Base-by-base conservation (phyloP, 1,140 invertebrate genomes). In the Drosophila albomicans region DNA sequence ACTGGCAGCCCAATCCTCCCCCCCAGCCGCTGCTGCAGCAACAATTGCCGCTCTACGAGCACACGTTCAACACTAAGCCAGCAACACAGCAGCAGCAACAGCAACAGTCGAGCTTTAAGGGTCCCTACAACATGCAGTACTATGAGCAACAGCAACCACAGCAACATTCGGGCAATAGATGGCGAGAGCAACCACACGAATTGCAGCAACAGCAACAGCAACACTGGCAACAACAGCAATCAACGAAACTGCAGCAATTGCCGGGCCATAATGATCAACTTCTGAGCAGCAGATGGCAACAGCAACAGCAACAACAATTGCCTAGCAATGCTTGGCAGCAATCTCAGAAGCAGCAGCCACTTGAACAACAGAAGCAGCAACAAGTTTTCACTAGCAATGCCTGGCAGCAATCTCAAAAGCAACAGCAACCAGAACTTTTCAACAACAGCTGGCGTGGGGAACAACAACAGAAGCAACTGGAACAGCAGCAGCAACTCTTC, bases 81-180 rank as follows among this genome's bases (percentile, higher is more conserved):
- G 3, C 28, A 4, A 6, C 58, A 1, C n/a, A 28, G 49, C 51
- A 48, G n/a, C 15, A 62, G 2, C 57, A 82, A 6, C 35, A 20
- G 25, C 48, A 13, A 8, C 71, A 52, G 10, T 7, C 41, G 3
- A 54, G 20, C 25, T 80, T 57, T n/a, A 74, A 51, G 45, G 81
- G 69, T 15, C 77, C 81, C 15, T 77, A 78, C n/a, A 80, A 11
- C 45, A 64, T 45, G 51, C 67, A 81, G 16, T 59, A 81, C 25
- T 81, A 85, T 10, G 49, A 54, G 7, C 57, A 67, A 15, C 67
- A 65, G 46, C 49, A 41, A 1, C 70, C 41, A 2, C 20, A 16
- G 5, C 35, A 35, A 5, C 35, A 35, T 3, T 35, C 38, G 8
- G 28, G 35, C 25, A 63, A 35, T 16, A 15, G 28, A 0, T 49